Percentiles rank a stretch among this genome's conserved stretches.
phyloP scores from a whole-genome alignment of 2,797 vertebrate genomes.

The Eulemur coronatus region DNA sequence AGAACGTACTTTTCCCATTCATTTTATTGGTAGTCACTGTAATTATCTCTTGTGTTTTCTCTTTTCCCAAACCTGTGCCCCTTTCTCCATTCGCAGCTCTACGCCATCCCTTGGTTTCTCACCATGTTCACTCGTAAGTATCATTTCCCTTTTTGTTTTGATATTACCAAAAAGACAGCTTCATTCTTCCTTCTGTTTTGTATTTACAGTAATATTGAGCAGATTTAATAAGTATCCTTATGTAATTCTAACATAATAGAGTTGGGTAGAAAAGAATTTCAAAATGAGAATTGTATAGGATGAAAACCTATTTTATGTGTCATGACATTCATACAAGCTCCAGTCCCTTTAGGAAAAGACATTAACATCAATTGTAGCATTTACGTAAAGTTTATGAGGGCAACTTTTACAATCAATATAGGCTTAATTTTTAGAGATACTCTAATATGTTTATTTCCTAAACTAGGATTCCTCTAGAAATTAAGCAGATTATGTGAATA shows the following conservation, averaged over 20 bases:
- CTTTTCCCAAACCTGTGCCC: background rate
- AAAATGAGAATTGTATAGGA: background rate
- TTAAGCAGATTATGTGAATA: background rate
- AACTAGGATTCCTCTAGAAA: background rate
- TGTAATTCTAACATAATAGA: background rate
- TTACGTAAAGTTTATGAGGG: background rate
- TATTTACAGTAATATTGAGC: background rate
- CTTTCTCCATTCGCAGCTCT: slow-evolving; percentile 87
- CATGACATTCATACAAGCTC: background rate
- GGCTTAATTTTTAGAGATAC: slow-evolving; percentile 19
- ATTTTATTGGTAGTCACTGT: slow-evolving; percentile 17
- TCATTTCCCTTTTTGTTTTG: slow-evolving; percentile 23
- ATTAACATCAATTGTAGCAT: background rate
- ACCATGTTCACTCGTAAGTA: slow-evolving; percentile 99
- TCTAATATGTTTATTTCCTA: slow-evolving; percentile 20
- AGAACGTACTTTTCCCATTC: background rate
- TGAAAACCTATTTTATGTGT: background rate
- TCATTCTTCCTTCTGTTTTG: background rate
- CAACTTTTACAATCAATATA: slow-evolving; percentile 10
- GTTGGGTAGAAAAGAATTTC: background rate
- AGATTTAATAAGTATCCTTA: background rate
- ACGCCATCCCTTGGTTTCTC: slow-evolving; percentile 99
- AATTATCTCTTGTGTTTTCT: slow-evolving; percentile 45
- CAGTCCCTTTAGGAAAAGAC: background rate
- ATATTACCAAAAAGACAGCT: background rate